These are phyloP conservation scores for Gambusia holbrooki DNA, from an alignment of 2,113 vertebrate genomes.

Conservation along the genomic window DNA sequence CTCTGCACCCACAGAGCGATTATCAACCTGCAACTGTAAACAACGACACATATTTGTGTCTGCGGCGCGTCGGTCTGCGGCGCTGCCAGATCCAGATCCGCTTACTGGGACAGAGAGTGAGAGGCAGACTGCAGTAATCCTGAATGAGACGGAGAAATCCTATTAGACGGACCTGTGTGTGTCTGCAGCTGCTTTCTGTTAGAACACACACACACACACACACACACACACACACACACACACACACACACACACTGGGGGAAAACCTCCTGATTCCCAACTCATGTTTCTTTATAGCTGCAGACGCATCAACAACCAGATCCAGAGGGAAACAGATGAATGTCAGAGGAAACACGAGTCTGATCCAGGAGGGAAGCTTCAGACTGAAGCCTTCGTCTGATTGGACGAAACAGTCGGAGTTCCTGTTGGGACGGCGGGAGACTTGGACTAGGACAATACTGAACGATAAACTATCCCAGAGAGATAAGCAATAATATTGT, in stretches of 20 bases:
- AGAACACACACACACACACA: not conserved
- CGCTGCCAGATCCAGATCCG: slow-evolving; percentile 35
- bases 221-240: not conserved
- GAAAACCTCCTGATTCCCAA: not conserved
- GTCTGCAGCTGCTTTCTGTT: slow-evolving; percentile 18
- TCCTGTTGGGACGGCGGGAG: too few species aligned
- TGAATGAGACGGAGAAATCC: slow-evolving; percentile 44
- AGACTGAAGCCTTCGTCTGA: too few species aligned
- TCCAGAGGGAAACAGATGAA: not conserved
- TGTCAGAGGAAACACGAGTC: not conserved
- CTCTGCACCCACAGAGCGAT: slow-evolving; percentile 11
- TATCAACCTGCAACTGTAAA: slow-evolving; percentile 42
- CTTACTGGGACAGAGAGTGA: slow-evolving; percentile 33
- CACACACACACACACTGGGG: not conserved
- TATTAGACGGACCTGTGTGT: slow-evolving; percentile 16
- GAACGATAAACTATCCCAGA: too few species aligned
- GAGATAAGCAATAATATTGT: too few species aligned
- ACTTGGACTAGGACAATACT: too few species aligned
- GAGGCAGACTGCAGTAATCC: slow-evolving; percentile 21
- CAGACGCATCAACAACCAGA: not conserved
- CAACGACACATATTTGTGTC: slow-evolving; percentile 22
- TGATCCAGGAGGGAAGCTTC: too few species aligned
- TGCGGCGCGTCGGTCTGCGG: not conserved
- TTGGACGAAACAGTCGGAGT: too few species aligned
- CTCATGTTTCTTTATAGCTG: too few species aligned